phyloP scores from a whole-genome alignment of 2,888 invertebrate genomes.

The Metacarcinus magister region DNA sequence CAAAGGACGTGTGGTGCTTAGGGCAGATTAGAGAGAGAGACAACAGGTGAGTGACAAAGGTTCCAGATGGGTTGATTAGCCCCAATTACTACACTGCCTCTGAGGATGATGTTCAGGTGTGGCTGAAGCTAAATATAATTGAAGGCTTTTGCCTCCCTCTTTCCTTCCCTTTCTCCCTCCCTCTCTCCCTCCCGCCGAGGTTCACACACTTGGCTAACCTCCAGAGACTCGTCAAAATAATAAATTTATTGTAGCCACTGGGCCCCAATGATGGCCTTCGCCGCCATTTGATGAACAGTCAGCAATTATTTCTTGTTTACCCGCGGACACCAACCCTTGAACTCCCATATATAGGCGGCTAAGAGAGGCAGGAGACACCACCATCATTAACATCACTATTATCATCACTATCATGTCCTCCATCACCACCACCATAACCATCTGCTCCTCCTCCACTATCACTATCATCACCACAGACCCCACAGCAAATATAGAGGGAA shows the following conservation, averaged over 20 bases:
- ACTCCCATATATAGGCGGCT: not conserved
- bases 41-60: not conserved
- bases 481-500: not conserved
- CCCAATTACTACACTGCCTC: not conserved
- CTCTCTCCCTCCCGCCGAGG: not conserved
- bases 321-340: not conserved
- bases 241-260: slow-evolving; percentile 26
- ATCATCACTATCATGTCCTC: not conserved
- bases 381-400: not conserved
- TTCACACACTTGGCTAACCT: not conserved
- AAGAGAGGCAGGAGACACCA: not conserved
- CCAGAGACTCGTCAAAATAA: slow-evolving; percentile 9
- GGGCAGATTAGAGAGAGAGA: not conserved
- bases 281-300: not conserved
- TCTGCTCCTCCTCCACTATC: not conserved
- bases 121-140: slow-evolving; percentile 52
- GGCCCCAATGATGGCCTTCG: not conserved
- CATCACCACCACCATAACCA: not conserved
- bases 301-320: not conserved
- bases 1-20: not conserved
- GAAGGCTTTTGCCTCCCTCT: slow-evolving; percentile 42
- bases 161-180: slow-evolving; percentile 14
- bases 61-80: slow-evolving; percentile 13
- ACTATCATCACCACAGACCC: not conserved
- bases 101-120: slow-evolving; percentile 43